phyloP scores from a whole-genome alignment of 2,113 vertebrate species.

The Leiothrix lutea region DNA sequence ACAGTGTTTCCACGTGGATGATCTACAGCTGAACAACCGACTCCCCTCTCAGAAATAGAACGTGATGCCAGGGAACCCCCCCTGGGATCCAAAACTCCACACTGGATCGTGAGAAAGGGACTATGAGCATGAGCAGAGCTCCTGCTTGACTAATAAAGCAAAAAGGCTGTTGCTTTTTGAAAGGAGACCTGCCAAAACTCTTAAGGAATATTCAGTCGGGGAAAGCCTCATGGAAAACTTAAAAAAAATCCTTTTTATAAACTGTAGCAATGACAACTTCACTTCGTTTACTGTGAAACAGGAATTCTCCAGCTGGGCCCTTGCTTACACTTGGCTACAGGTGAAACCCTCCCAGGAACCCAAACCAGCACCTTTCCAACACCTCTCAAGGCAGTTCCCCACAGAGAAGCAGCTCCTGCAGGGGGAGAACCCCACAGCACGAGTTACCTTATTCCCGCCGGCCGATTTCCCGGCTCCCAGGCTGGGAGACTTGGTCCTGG shows the following conservation, averaged over 20 bases:
- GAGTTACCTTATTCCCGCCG: conserved; percentile 85
- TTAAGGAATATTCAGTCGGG: no score
- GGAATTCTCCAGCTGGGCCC: not conserved
- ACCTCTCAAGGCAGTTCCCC: not conserved
- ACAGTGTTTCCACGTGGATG: rapidly evolving
- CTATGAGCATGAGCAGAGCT: rapidly evolving
- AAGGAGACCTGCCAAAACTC: not conserved
- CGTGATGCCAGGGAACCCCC: not conserved
- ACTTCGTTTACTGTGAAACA: rapidly evolving
- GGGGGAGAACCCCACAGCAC: rapidly evolving
- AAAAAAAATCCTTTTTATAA: not conserved
- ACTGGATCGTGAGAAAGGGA: not conserved
- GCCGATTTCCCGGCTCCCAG: conserved; percentile 75
- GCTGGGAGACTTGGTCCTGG: conserved; percentile 74
- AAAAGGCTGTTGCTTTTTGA: not conserved
- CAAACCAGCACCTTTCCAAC: not conserved
- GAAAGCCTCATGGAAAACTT: rapidly evolving
- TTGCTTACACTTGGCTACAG: rapidly evolving
- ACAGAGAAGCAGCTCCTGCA: not conserved
- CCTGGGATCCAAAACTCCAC: no score
- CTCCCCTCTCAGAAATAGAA: not conserved
- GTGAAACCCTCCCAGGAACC: no score
- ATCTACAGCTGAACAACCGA: not conserved
- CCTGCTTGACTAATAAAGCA: rapidly evolving
- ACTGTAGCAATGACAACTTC: not conserved